These are phyloP conservation scores for Catajapyx aquilonaris DNA, from an alignment of 1,140 invertebrate species.

Conservation along the genomic window DNA sequence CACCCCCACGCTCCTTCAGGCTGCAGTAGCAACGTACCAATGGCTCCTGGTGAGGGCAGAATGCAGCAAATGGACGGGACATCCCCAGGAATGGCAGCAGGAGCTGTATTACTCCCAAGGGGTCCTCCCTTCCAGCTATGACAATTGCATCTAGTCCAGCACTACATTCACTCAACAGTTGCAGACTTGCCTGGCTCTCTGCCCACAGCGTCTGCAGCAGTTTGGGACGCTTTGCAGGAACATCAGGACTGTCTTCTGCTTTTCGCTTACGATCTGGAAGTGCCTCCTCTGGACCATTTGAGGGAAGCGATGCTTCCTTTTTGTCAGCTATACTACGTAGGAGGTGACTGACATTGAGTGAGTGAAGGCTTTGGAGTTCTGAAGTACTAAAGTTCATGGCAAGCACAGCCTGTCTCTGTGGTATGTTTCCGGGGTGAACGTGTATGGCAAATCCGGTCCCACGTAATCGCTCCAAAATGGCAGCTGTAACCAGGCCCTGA, in stretches of 20 bases:
- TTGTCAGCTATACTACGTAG: not conserved
- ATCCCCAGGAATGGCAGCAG: constrained; percentile 51
- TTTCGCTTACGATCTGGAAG: not conserved
- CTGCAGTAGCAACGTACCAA: constrained; percentile 55
- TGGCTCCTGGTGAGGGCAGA: constrained; percentile 52
- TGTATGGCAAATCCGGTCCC: constrained; percentile 44
- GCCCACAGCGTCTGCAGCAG: no score
- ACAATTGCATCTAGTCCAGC: constrained; percentile 46
- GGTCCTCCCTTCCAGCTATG: constrained; percentile 64
- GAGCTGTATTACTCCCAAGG: constrained; percentile 45
- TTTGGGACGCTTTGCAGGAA: constrained; percentile 3
- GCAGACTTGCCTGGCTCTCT: constrained; percentile 18
- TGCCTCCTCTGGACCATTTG: not conserved
- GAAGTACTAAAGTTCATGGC: constrained; percentile 35
- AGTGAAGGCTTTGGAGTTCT: not conserved
- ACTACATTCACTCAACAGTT: constrained; percentile 12
- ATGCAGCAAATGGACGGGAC: constrained; percentile 67
- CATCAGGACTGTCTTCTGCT: not conserved
- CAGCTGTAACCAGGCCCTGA: constrained; percentile 57
- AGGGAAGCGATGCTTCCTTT: not conserved
- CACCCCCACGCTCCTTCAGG: constrained; percentile 40
- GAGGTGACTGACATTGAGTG: not conserved
- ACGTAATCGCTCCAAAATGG: constrained; percentile 41
- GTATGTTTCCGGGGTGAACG: constrained; percentile 53
- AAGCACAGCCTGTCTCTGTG: constrained; percentile 48